These are phyloP conservation scores for Odontomyia ornata DNA, from an alignment of 2,888 invertebrate genomes.

Conservation along the genomic window DNA sequence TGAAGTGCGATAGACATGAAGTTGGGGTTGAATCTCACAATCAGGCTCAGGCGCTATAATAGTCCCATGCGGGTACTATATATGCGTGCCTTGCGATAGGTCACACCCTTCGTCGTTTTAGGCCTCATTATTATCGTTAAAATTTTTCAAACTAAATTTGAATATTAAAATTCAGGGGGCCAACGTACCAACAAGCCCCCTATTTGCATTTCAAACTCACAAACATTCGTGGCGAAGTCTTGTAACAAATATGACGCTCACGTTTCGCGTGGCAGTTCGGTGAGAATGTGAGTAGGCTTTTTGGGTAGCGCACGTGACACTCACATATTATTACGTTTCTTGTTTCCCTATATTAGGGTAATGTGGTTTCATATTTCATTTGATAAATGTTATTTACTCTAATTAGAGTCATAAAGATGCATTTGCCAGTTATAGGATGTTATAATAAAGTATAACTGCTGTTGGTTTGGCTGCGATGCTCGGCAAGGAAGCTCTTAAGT, in stretches of 20 bases:
- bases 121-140: constrained; percentile 44
- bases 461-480: too few species aligned
- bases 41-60: neutral
- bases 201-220: constrained; percentile 10
- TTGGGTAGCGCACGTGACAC: constrained; percentile 26
- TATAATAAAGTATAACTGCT: neutral
- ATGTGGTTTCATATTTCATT: constrained; percentile 39
- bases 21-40: constrained; percentile 10
- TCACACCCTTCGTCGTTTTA: constrained; percentile 41
- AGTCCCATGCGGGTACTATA: constrained; percentile 35
- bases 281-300: neutral
- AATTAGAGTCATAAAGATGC: constrained; percentile 37
- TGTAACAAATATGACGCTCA: constrained; percentile 28
- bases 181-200: constrained; percentile 7
- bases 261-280: constrained; percentile 31
- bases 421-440: constrained; percentile 15
- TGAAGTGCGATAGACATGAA: constrained; percentile 47
- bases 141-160: constrained; percentile 47
- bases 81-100: constrained; percentile 27
- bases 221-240: neutral
- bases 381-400: constrained; percentile 43
- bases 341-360: constrained; percentile 28
- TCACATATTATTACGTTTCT: constrained; percentile 24
- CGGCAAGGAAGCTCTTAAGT: too few species aligned
- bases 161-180: constrained; percentile 45